These are phyloP conservation scores for Amiota mariae DNA, from an alignment of 2,888 invertebrate species.

Conservation along the genomic window DNA sequence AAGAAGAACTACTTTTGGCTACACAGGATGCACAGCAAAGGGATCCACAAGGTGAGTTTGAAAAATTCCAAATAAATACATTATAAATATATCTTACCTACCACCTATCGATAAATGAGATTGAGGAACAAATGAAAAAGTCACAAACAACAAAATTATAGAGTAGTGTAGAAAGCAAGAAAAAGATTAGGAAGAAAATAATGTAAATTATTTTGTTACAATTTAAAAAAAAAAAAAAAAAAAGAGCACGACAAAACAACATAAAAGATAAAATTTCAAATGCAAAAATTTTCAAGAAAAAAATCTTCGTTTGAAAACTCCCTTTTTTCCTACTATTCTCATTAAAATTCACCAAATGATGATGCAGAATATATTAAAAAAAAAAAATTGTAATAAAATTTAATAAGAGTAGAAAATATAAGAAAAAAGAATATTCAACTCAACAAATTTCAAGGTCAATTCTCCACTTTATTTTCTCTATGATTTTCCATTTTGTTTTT, in stretches of 20 bases:
- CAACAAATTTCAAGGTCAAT: constrained; percentile 31
- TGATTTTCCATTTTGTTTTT: neutral
- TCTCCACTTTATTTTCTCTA: constrained; percentile 17
- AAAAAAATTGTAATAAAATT: neutral
- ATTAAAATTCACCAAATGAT: no score
- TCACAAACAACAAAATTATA: constrained; percentile 59
- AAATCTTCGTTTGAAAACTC: neutral
- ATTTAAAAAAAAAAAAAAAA: no score
- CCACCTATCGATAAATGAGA: constrained; percentile 2
- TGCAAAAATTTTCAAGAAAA: neutral
- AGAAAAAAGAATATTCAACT: neutral
- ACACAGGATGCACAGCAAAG: constrained; percentile 85
- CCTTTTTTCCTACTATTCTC: no score
- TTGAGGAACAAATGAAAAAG: constrained; percentile 33
- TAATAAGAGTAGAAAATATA: no score
- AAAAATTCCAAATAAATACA: constrained; percentile 13
- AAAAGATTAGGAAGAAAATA: constrained; percentile 42
- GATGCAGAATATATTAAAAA: no score
- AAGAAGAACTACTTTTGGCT: constrained; percentile 89
- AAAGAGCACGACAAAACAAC: constrained; percentile 61
- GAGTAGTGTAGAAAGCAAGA: constrained; percentile 35
- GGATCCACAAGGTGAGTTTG: constrained; percentile 91
- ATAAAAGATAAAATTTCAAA: constrained; percentile 46
- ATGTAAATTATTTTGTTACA: constrained; percentile 1
- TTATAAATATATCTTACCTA: no score